Evolutionary conservation across 2,797 vertebrate genomes (phyloP).

Genomic region (Muraenolepis orangiensis): DNA sequence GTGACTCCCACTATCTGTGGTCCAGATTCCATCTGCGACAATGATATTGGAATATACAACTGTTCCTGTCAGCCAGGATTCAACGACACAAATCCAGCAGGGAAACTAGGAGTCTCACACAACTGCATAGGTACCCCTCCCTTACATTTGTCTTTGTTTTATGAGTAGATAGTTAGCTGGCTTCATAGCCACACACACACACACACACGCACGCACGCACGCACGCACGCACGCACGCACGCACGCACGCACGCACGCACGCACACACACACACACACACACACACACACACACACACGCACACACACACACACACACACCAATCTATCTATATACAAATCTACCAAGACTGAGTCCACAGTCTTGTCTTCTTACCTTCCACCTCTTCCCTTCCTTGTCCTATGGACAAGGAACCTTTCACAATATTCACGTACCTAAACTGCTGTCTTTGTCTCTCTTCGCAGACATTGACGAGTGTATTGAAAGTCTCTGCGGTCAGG

Average conservation of each 20-base stretch:
- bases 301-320: neutral
- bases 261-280: too few relatives aligned
- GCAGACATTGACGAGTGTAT: constrained; percentile 50
- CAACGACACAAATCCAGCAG: neutral
- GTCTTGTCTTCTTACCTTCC: too few relatives aligned
- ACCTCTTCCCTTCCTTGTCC: neutral
- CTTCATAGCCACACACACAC: neutral
- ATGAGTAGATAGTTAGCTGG: neutral
- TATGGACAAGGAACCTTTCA: neutral
- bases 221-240: too few relatives aligned
- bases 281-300: too few relatives aligned
- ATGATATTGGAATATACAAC: constrained; percentile 26
- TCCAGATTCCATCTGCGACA: constrained; percentile 34
- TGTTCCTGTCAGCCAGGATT: constrained; percentile 47
- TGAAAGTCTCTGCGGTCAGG: constrained; percentile 30
- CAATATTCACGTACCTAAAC: neutral
- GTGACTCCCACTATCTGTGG: constrained; percentile 10
- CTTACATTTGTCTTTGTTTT: neutral
- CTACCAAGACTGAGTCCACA: neutral
- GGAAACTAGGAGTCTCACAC: neutral
- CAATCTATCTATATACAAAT: neutral
- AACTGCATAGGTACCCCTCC: constrained; percentile 37
- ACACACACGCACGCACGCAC: too few relatives aligned
- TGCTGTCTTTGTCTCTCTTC: neutral
- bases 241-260: too few relatives aligned